Conservation (phyloP, 2,113 vertebrate genomes). For the Antechinus stuartii region DNA sequence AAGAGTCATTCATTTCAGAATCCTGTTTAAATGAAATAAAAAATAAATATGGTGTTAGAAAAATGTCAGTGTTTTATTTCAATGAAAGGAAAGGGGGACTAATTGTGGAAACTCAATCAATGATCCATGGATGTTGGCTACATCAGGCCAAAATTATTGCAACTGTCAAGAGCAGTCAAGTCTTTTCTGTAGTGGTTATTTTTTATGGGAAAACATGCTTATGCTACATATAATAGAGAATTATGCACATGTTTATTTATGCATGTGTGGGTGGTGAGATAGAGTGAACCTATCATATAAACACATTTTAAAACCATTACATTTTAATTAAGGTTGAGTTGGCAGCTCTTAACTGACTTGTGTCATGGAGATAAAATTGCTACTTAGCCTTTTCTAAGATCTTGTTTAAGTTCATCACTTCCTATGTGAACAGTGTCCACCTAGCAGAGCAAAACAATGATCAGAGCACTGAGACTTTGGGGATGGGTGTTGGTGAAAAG, state of each 20-base stretch:
- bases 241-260: neutral
- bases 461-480: conserved; percentile 71
- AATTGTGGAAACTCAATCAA: neutral
- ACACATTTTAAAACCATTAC: conserved; percentile 58
- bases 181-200: neutral
- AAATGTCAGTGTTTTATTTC: conserved; percentile 1
- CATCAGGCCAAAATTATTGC: neutral
- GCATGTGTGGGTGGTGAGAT: neutral
- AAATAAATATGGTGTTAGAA: neutral
- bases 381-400: conserved; percentile 68
- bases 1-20: conserved; percentile 2
- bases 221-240: neutral
- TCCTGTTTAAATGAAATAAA: neutral
- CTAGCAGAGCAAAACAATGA: conserved; percentile 71
- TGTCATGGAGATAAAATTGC: conserved; percentile 64
- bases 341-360: conserved; percentile 54
- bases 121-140: neutral
- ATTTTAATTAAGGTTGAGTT: conserved; percentile 68
- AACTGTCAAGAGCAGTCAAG: neutral
- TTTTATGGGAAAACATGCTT: neutral
- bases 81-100: neutral
- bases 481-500: conserved; percentile 77
- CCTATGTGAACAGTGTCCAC: conserved; percentile 51
- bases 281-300: conserved; percentile 39
- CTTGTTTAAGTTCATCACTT: conserved; percentile 73